Percentiles rank a stretch among this genome's conserved stretches.
phyloP scores from a whole-genome alignment of 2,113 vertebrate genomes.

The Burhinus oedicnemus region DNA sequence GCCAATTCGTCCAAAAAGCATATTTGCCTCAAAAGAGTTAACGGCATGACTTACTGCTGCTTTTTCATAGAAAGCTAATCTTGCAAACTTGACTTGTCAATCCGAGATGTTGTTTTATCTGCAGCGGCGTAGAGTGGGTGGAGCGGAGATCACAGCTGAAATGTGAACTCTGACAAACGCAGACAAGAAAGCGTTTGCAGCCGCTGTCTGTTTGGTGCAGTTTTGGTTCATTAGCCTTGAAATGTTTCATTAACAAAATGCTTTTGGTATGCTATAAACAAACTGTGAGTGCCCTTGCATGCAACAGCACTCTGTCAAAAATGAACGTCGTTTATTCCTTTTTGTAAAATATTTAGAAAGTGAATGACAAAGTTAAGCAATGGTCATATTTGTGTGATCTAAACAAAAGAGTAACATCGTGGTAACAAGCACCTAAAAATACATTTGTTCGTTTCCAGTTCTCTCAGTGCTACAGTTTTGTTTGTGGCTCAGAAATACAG shows the following conservation, averaged over 20 bases:
- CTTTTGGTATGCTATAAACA: constrained; percentile 17
- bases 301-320: constrained; percentile 15
- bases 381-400: not conserved
- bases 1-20: not conserved
- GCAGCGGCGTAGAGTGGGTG: constrained; percentile 58
- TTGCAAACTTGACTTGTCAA: constrained; percentile 61
- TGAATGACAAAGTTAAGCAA: not conserved
- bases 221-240: constrained; percentile 71
- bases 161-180: constrained; percentile 68
- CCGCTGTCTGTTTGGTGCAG: constrained; percentile 28
- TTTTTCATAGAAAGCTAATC: not conserved
- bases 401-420: not conserved
- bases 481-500: not conserved
- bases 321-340: not conserved
- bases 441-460: not conserved
- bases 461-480: not conserved
- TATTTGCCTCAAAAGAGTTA: constrained; percentile 17
- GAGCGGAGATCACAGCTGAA: constrained; percentile 71
- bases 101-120: constrained; percentile 81
- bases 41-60: not conserved
- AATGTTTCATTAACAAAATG: constrained; percentile 56
- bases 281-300: not conserved
- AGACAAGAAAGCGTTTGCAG: constrained; percentile 23
- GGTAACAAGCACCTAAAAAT: not conserved
- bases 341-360: constrained; percentile 2